Percentiles rank a stretch among this genome's conserved stretches.
Conservation (phyloP, 2,888 invertebrate genomes). For the Cantharis rustica region DNA sequence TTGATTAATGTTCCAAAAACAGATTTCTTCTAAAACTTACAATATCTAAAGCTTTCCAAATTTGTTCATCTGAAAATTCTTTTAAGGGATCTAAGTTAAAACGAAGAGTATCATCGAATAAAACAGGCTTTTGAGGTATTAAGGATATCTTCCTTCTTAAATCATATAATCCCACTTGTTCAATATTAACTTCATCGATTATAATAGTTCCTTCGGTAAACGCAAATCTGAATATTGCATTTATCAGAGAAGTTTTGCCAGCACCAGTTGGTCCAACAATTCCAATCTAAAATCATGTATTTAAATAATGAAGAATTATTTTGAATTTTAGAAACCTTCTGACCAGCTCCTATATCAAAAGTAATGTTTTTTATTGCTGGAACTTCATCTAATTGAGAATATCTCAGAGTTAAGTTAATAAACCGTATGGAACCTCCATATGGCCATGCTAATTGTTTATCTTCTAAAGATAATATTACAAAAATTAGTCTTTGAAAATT, state of each 20-base stretch:
- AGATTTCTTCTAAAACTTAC: constrained; percentile 50
- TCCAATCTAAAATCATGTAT: constrained; percentile 63
- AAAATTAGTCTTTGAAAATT: too few species aligned
- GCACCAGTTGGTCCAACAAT: constrained; percentile 88
- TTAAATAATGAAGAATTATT: background rate
- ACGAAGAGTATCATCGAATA: constrained; percentile 79
- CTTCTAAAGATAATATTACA: background rate
- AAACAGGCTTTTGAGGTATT: constrained; percentile 54
- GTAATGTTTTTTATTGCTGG: constrained; percentile 73
- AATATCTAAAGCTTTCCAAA: constrained; percentile 77
- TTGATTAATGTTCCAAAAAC: constrained; percentile 48
- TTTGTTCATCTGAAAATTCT: constrained; percentile 68
- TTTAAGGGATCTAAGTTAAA: constrained; percentile 84
- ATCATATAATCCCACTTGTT: constrained; percentile 74
- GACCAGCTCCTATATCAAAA: constrained; percentile 64
- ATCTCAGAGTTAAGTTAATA: constrained; percentile 65
- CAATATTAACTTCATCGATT: constrained; percentile 77
- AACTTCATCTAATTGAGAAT: constrained; percentile 61
- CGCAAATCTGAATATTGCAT: constrained; percentile 81
- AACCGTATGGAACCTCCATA: constrained; percentile 63
- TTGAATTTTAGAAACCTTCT: constrained; percentile 62
- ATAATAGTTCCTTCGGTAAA: constrained; percentile 76
- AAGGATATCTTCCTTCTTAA: constrained; percentile 82
- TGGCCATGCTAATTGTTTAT: constrained; percentile 57
- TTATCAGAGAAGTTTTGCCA: constrained; percentile 81